Percentiles rank a stretch among this genome's conserved stretches.
Evolutionary conservation across 2,113 vertebrate species (phyloP).

Genomic region (Clarias gariepinus): DNA sequence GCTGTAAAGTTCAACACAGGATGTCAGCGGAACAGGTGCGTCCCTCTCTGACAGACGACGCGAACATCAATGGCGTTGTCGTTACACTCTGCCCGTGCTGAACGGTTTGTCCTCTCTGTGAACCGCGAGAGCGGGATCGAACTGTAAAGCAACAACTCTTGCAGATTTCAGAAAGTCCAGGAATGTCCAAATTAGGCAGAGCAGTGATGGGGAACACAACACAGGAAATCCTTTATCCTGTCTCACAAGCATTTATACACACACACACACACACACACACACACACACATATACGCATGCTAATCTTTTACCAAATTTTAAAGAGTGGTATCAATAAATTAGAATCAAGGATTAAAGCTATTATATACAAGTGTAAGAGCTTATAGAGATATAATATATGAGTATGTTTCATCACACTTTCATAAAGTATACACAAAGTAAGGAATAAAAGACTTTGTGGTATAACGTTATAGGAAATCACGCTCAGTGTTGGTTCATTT

Average conservation of each 20-base stretch:
- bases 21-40: conserved; percentile 13
- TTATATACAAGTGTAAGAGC: background rate
- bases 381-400: background rate
- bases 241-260: conserved; percentile 30
- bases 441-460: background rate
- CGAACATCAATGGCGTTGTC: too few species aligned
- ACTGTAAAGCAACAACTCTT: conserved; percentile 16
- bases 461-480: background rate
- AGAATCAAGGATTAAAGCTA: background rate
- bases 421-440: background rate
- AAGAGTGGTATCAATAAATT: background rate
- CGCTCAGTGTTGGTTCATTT: background rate
- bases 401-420: background rate
- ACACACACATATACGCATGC: conserved; percentile 12
- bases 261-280: conserved; percentile 26
- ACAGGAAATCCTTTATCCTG: conserved; percentile 59
- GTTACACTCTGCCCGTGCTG: background rate
- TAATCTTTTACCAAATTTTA: background rate
- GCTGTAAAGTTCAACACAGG: conserved; percentile 15
- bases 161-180: conserved; percentile 44
- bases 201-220: conserved; percentile 46
- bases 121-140: background rate
- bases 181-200: conserved; percentile 49
- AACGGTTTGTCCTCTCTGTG: background rate
- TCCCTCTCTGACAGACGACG: background rate